A percentile compares a stretch with the other conserved stretches of the same genome.
Conservation (phyloP, 2,113 vertebrate species). For the Caranx melampygus region DNA sequence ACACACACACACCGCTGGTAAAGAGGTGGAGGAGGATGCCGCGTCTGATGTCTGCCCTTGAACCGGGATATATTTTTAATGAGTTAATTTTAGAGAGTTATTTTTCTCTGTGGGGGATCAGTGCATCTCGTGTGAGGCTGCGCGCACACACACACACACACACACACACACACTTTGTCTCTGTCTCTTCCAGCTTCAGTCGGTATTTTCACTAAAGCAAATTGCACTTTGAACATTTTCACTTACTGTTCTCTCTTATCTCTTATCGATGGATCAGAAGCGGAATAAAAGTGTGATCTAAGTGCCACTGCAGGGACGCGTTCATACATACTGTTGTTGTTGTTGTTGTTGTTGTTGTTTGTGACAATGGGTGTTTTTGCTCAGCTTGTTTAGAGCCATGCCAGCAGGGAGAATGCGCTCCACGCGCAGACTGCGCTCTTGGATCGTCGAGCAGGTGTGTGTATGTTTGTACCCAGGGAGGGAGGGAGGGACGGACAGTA, state of each 20-base stretch:
- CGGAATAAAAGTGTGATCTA: too few species aligned
- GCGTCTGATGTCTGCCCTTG: neutral
- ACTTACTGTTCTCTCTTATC: neutral
- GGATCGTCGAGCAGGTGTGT: constrained; percentile 88
- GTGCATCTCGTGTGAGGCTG: neutral
- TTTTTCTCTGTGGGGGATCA: neutral
- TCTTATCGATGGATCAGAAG: too few species aligned
- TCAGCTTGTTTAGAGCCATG: constrained; percentile 72
- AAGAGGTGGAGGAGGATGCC: too few species aligned
- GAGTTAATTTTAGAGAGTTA: fast-evolving
- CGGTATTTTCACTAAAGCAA: fast-evolving
- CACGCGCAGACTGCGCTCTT: constrained; percentile 87
- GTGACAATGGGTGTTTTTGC: neutral
- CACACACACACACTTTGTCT: too few species aligned
- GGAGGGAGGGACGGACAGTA: fast-evolving
- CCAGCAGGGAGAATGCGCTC: constrained; percentile 77
- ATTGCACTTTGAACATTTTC: neutral
- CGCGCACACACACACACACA: neutral
- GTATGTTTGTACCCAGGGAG: neutral
- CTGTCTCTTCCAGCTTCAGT: too few species aligned
- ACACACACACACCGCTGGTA: too few species aligned
- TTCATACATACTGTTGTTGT: neutral
- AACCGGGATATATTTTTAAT: neutral
- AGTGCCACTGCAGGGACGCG: too few species aligned
- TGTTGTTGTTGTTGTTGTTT: neutral